phyloP scores from a whole-genome alignment of 2,888 invertebrate genomes.

The Andrena trimmerana region DNA sequence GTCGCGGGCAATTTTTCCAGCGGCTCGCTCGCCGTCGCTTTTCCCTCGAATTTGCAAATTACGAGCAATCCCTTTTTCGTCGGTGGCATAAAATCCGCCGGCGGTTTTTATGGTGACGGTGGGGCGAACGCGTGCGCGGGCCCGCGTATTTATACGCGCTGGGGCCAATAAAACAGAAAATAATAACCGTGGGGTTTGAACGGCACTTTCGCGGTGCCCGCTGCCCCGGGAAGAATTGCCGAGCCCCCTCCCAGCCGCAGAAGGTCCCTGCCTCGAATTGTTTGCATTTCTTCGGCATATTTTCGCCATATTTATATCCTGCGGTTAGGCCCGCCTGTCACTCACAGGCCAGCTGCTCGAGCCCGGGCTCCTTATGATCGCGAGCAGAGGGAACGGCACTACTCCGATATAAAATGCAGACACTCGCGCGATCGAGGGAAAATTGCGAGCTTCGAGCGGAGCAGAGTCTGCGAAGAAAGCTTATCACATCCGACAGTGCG shows the following conservation, averaged over 20 bases:
- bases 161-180: conserved; percentile 81
- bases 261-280: conserved; percentile 77
- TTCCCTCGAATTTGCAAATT: conserved; percentile 72
- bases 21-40: conserved; percentile 49
- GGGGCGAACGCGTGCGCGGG: conserved; percentile 55
- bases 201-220: conserved; percentile 43
- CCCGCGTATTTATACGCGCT: conserved; percentile 34
- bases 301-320: conserved; percentile 82
- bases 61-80: conserved; percentile 55
- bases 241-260: conserved; percentile 34
- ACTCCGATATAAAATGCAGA: conserved; percentile 68
- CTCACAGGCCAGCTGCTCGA: conserved; percentile 73
- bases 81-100: conserved; percentile 36
- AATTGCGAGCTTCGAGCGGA: conserved; percentile 14
- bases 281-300: conserved; percentile 82
- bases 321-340: conserved; percentile 73
- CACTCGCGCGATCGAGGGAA: conserved; percentile 34
- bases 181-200: conserved; percentile 75
- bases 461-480: not conserved
- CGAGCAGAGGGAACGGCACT: conserved; percentile 45
- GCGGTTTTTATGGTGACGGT: conserved; percentile 66
- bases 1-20: conserved; percentile 38
- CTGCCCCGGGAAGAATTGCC: conserved; percentile 45
- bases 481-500: conserved; percentile 4
- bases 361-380: conserved; percentile 54